phyloP scores from a whole-genome alignment of 1,140 invertebrate genomes.

The Temnothorax nylanderi region DNA sequence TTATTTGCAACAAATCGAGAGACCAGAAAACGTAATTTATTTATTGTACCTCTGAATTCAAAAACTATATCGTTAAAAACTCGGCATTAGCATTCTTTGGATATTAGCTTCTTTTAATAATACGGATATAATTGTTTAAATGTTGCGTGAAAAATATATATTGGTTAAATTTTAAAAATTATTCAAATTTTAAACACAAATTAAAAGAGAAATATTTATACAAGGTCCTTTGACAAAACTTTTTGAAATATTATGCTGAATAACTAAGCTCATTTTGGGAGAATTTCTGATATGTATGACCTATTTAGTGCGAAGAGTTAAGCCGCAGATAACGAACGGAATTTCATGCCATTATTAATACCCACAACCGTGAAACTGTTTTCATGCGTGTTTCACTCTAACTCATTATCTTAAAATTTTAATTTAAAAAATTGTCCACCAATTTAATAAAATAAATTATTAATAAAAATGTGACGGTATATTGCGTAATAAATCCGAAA shows the following conservation, averaged over 20 bases:
- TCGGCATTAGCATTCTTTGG: background rate
- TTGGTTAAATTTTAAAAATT: background rate
- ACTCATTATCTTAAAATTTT: background rate
- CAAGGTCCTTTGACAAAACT: background rate
- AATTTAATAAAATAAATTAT: conserved; percentile 5
- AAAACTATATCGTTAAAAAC: background rate
- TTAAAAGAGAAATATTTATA: background rate
- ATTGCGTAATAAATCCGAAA: background rate
- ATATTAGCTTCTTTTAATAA: background rate
- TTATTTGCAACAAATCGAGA: background rate
- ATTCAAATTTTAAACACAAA: background rate
- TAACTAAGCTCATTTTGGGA: background rate
- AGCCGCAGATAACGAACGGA: background rate
- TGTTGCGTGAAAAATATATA: background rate
- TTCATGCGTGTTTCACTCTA: background rate
- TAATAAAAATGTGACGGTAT: background rate
- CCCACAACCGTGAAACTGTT: background rate
- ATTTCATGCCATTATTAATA: background rate
- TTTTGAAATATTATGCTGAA: background rate
- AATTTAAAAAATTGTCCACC: background rate
- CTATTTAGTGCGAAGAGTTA: background rate
- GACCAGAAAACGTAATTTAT: background rate
- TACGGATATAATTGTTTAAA: background rate
- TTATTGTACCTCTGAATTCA: background rate
- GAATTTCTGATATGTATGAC: background rate